These are phyloP conservation scores for Agrochola circellaris DNA, from an alignment of 2,888 invertebrate genomes.

Conservation along the genomic window DNA sequence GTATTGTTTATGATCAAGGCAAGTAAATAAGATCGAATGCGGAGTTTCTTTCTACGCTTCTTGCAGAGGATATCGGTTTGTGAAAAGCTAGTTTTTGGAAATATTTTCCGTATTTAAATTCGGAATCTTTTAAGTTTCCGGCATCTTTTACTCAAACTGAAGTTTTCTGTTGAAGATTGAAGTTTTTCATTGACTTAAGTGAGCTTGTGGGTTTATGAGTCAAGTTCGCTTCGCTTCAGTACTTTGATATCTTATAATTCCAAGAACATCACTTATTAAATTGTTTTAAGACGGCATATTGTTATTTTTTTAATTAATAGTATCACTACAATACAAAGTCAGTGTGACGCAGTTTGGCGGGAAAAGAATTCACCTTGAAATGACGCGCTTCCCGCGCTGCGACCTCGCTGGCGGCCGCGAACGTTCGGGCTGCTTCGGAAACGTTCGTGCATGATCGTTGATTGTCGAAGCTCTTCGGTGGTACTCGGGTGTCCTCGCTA, in stretches of 20 bases:
- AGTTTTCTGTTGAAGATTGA: background rate
- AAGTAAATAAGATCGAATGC: background rate
- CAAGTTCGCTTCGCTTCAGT: background rate
- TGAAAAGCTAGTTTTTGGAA: background rate
- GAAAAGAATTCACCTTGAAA: slow-evolving; percentile 87
- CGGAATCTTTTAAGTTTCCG: too few species aligned
- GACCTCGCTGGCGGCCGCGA: slow-evolving; percentile 89
- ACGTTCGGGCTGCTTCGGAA: slow-evolving; percentile 74
- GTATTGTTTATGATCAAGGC: background rate
- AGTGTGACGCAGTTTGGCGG: slow-evolving; percentile 84
- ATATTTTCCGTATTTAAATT: background rate
- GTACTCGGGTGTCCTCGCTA: slow-evolving; percentile 75
- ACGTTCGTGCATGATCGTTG: slow-evolving; percentile 62
- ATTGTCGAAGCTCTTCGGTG: slow-evolving; percentile 56
- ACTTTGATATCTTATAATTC: slow-evolving; percentile 49
- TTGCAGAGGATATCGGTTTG: background rate
- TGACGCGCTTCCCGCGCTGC: slow-evolving; percentile 86
- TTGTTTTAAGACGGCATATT: slow-evolving; percentile 64
- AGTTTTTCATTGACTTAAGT: background rate
- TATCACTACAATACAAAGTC: slow-evolving; percentile 81
- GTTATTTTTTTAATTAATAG: slow-evolving; percentile 72
- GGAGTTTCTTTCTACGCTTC: background rate
- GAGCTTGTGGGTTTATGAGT: slow-evolving; percentile 9
- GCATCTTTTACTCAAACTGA: background rate
- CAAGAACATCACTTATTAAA: slow-evolving; percentile 61